Base-by-base conservation (phyloP, 2,888 invertebrate species). In the Odiellus spinosus region DNA sequence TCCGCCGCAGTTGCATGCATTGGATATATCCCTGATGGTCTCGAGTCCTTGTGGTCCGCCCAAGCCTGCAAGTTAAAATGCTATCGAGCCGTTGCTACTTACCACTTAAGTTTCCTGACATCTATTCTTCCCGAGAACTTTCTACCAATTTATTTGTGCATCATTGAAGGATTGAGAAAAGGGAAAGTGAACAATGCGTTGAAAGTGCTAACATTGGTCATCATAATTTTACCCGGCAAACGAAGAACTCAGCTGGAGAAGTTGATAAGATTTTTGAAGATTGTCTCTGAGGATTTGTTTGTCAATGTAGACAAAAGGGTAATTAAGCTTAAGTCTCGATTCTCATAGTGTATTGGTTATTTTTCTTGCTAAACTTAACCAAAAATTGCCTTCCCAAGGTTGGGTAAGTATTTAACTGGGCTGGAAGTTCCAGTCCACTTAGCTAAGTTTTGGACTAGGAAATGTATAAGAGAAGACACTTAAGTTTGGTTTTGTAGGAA, bases 1-100 rank as follows among this genome's bases (percentile, higher is more conserved):
- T 41, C 26, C 8, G 48, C 49, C 5, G 46, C 52, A 3, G 44
- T 46, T 2, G 6, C 15, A n/a, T 52, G 52, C n/a, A n/a, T 50
- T 3, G 44, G 41, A 10, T 21, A 35, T 10, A 33, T 46, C 20
- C 52, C 52, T 34, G 40, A 45, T 18, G 52, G 52, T 5, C 35
- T 52, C 18, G 44, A 45, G 6, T 39, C 40, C 11, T 32, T 52
- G 3, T 52, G 52, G 52, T 52, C 52, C n/a, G 38, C 48, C 10
- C 52, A 52, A 14, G 50, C 50, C 4, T 52, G 50, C 42, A 52
- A 52, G 38, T 39, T 50, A 17, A 42, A 49, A 11, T 50, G 52
- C n/a, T 52, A 52, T 42, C 45, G 36, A 42, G 33, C 48, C 33
- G 52, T 52, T 5, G 46, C 40, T 1, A 50, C 49, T 12, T 17